Conservation (phyloP, 2,797 vertebrate genomes). For the Phylloscopus collybita region DNA sequence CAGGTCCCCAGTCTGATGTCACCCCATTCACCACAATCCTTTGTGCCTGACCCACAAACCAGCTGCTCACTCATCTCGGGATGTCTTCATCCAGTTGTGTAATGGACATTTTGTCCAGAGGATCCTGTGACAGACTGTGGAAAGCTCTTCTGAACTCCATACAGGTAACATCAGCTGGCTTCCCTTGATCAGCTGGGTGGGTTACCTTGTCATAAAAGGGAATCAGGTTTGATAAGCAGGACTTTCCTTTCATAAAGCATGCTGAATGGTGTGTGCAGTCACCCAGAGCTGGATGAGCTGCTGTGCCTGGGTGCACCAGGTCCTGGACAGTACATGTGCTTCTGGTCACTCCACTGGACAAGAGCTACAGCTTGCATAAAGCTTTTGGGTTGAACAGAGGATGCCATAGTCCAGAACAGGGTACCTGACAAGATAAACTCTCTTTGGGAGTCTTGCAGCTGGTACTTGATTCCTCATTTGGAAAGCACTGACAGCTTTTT, state of each 20-base stretch:
- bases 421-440: neutral
- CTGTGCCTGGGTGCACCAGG: neutral
- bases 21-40: neutral
- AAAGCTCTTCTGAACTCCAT: neutral
- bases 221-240: neutral
- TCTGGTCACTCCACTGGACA: neutral
- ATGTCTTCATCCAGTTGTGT: neutral
- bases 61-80: neutral
- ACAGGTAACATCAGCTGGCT: neutral
- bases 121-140: neutral
- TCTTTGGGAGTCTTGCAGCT: neutral
- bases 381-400: neutral
- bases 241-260: neutral
- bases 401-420: neutral
- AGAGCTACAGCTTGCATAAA: neutral
- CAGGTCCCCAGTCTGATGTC: neutral
- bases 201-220: neutral
- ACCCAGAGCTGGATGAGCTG: neutral
- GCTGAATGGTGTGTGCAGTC: neutral
- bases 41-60: fast-evolving
- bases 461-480: neutral
- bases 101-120: neutral
- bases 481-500: neutral
- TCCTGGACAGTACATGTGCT: neutral
- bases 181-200: neutral